Base-by-base conservation (phyloP, 2,888 invertebrate genomes). In the Anthoptus insignis region DNA sequence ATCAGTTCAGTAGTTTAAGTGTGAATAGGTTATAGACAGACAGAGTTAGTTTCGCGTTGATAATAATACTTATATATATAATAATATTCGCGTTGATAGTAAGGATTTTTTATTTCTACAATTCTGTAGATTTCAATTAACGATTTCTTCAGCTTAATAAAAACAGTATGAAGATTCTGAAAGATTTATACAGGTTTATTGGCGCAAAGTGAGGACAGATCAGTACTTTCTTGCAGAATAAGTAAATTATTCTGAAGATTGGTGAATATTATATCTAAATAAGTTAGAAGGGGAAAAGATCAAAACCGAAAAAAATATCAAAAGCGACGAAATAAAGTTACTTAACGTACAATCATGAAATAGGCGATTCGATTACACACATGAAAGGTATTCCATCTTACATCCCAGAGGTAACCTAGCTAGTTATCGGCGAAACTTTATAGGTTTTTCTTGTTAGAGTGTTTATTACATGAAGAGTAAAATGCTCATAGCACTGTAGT, bases 391-490 rank as follows among this genome's bases (percentile, higher is more conserved):
- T 45, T 58, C 29, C 45, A 45, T 45, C 45, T 58, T 29, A 45
- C 45, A 21, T 58, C 57, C 57, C 57, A 45, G 32, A 54, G 54
- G 54, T 24, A 54, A 54, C 39, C 22, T 54, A 54, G 37, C 54
- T 54, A 54, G 54, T 24, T 39, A 54, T n/a, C 13, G 37, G 53
- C 54, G 22, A 39, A 39, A 39, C 34, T 37, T 54, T 54, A 24
- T 22, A 39, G 22, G 39, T 39, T n/a, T n/a, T 39, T 37, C n/a
- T 54, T 14, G 53, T 37, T 37, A 37, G 5, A 45, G 5, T 27
- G 32, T 54, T 13, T 8, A 16, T 24, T 39, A 14, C 13, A 37
- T 11, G 19, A 19, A 19, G 42, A 19, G 8, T 42, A 19, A 42
- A 42, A 11, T 42, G 2, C 11, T 42, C 19, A 19, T 9, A 42